Evolutionary conservation across 1,140 invertebrate genomes (phyloP), one percentile per base, ranked within the genome.

Genomic region (Bombus fervidus): DNA sequence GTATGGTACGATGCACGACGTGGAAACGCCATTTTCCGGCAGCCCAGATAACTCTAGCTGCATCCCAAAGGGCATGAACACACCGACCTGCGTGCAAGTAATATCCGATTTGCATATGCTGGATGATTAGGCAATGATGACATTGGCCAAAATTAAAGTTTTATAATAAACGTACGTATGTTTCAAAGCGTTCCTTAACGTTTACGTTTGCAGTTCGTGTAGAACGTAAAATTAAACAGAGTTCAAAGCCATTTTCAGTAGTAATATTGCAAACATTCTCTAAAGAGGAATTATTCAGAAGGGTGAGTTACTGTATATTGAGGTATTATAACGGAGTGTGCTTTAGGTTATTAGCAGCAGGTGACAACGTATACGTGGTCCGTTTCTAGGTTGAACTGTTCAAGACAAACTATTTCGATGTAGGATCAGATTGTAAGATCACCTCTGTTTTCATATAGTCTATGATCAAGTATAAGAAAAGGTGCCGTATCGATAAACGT

Each of bases 31-130:
- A 59, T 92, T 94, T 80, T 95, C 94, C 71, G 92, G 93, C 31
- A 91, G 76, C 41, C 95, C 94, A 31, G 95, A 95, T n/a, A 96
- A 93, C 88, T 97, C 96, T 82, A 96, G 92, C 87, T 96, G 96
- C 78, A 96, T 95, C 0, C 96, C 96, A 31, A 97, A 95, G 1
- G 97, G 97, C 95, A 98, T 96, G 86, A 97, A 96, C 74, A 97
- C 94, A 0, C 97, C 97, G 76, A 95, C 93, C 94, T 95, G 92
- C 89, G 31, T 86, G 87, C 90, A 87, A 76, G 6, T 81, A 57
- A 84, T 34, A 37, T 34, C n/a, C 18, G 28, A 71, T 71, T 78
- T 59, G 3, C 5, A 10, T 78, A 28, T 34, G n/a, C 22, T 22
- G 71, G 2, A 18, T 5, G n/a, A 41, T 66, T 68, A 15, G 12